These are phyloP conservation scores for Acropora tenuis DNA, from an alignment of 64 coral and sea anemone genomes.

Conservation along the genomic window DNA sequence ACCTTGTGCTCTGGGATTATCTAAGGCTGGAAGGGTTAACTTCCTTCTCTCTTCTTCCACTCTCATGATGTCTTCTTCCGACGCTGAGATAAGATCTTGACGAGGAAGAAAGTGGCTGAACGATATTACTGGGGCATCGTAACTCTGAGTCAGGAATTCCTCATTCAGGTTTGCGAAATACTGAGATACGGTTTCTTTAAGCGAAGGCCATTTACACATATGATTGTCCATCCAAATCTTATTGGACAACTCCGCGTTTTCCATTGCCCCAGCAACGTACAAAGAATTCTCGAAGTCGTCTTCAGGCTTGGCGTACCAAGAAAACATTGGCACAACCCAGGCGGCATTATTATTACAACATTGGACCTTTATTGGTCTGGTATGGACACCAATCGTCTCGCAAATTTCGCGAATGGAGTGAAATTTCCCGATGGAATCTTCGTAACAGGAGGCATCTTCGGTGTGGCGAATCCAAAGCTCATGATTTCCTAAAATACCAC, in stretches of 20 bases:
- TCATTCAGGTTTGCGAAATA: slow-evolving; percentile 75
- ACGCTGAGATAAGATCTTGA: slow-evolving; percentile 73
- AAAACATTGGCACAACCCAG: slow-evolving; percentile 84
- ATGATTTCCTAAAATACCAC: slow-evolving; percentile 73
- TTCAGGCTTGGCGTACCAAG: slow-evolving; percentile 88
- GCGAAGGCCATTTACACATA: slow-evolving; percentile 74
- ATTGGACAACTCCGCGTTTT: slow-evolving; percentile 70
- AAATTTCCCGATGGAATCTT: slow-evolving; percentile 83
- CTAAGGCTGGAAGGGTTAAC: slow-evolving; percentile 35
- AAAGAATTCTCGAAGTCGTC: slow-evolving; percentile 69
- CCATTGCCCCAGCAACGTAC: slow-evolving; percentile 62
- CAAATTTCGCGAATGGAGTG: slow-evolving; percentile 65
- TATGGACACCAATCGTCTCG: slow-evolving; percentile 70
- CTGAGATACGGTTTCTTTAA: slow-evolving; percentile 49
- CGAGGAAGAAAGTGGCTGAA: slow-evolving; percentile 95
- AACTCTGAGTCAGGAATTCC: slow-evolving; percentile 30
- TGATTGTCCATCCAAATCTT: slow-evolving; percentile 89
- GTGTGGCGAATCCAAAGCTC: slow-evolving; percentile 79
- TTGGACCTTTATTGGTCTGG: slow-evolving; percentile 68
- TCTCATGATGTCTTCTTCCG: slow-evolving; percentile 59
- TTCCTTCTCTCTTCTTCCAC: slow-evolving; percentile 69
- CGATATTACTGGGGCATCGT: slow-evolving; percentile 78
- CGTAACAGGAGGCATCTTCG: background rate
- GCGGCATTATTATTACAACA: slow-evolving; percentile 16
- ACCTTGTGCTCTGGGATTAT: slow-evolving; percentile 75